Conservation (phyloP, 1,140 invertebrate genomes). For the Rhagoletis pomonella region DNA sequence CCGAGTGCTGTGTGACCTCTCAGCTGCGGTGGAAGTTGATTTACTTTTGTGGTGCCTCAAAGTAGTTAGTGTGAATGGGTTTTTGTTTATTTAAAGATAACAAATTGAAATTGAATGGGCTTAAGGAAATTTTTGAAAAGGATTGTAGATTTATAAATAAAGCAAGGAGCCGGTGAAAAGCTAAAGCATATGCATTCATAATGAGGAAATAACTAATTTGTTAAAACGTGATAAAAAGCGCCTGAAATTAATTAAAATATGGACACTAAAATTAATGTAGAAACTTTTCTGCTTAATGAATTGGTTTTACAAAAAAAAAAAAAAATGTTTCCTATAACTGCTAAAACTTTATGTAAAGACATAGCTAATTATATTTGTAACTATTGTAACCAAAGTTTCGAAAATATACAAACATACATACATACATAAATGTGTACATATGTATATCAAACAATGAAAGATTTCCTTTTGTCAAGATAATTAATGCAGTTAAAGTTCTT, state of each 20-base stretch:
- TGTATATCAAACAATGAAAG: neutral
- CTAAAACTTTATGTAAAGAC: too few relatives aligned
- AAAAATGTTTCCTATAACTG: neutral
- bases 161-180: neutral
- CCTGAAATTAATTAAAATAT: slow-evolving; percentile 42
- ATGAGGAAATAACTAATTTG: neutral
- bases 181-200: neutral
- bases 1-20: slow-evolving; percentile 1
- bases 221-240: slow-evolving; percentile 25
- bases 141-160: neutral
- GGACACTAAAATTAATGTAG: neutral
- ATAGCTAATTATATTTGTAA: neutral
- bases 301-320: neutral
- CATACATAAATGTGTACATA: neutral
- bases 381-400: neutral
- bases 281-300: neutral
- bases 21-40: slow-evolving; percentile 26
- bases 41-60: slow-evolving; percentile 29
- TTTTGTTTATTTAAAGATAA: slow-evolving; percentile 31
- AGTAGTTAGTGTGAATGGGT: slow-evolving; percentile 34
- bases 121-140: slow-evolving; percentile 29
- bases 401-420: neutral
- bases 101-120: slow-evolving; percentile 35
- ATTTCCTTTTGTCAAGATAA: too few relatives aligned
- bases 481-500: too few relatives aligned